Conservation (phyloP, 2,888 invertebrate species). For the Aricia artaxerxes region DNA sequence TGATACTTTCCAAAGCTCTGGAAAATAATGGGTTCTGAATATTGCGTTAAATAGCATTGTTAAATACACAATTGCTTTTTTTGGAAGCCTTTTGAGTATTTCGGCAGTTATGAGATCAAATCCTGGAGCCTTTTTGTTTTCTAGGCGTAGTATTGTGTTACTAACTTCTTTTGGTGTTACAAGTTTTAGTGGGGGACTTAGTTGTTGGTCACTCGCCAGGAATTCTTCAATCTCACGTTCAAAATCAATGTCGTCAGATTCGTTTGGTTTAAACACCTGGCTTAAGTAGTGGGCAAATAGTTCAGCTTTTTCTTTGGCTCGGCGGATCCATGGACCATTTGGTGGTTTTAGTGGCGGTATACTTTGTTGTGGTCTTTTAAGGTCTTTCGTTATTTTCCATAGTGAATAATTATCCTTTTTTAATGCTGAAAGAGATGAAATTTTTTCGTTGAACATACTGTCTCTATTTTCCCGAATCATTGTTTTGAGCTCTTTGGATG, state of each 20-base stretch:
- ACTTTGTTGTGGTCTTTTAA: not conserved
- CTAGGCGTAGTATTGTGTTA: too few species aligned
- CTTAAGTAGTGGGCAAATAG: too few species aligned
- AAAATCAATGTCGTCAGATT: too few species aligned
- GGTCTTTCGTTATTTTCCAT: not conserved
- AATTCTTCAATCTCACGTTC: too few species aligned
- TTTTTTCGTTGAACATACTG: not conserved
- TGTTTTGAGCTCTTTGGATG: not conserved
- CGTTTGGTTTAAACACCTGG: too few species aligned
- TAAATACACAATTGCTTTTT: not conserved
- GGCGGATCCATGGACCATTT: too few species aligned
- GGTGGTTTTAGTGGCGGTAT: too few species aligned
- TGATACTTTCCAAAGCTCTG: not conserved
- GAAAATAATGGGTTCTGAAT: not conserved
- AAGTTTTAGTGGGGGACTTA: too few species aligned
- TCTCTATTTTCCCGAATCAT: not conserved
- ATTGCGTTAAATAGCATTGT: not conserved
- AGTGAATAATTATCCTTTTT: not conserved
- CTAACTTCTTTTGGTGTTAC: too few species aligned
- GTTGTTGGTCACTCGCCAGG: too few species aligned
- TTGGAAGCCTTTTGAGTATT: not conserved
- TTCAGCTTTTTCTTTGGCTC: too few species aligned
- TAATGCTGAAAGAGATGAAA: not conserved
- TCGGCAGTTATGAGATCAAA: not conserved
- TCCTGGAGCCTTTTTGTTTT: not conserved